These are phyloP conservation scores for Tachina grossa DNA, from an alignment of 2,888 invertebrate genomes.

Conservation along the genomic window DNA sequence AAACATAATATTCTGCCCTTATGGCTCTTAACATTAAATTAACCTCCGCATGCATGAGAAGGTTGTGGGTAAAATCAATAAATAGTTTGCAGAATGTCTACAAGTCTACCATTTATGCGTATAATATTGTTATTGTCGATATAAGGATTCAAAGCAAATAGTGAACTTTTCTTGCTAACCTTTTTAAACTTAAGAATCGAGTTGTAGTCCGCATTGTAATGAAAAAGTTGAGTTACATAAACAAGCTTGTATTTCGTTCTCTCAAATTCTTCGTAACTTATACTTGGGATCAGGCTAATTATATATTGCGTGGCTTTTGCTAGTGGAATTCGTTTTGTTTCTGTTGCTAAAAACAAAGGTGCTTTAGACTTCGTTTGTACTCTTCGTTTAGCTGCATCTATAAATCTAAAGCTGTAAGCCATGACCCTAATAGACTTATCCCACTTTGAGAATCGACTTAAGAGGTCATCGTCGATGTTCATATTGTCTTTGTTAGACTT, in stretches of 20 bases:
- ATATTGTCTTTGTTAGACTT: no score
- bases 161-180: constrained; percentile 6
- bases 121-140: constrained; percentile 43
- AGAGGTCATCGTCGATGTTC: background rate
- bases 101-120: constrained; percentile 42
- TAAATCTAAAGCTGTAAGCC: no score
- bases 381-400: background rate
- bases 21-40: background rate
- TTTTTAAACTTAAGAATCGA: background rate
- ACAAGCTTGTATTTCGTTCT: constrained; percentile 2
- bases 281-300: background rate
- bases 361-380: background rate
- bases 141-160: constrained; percentile 51
- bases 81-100: background rate
- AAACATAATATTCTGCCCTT: background rate
- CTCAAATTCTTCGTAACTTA: background rate
- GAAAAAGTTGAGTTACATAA: background rate
- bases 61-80: constrained; percentile 29
- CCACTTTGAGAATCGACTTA: background rate
- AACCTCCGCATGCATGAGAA: background rate
- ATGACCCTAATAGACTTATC: background rate
- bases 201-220: constrained; percentile 18
- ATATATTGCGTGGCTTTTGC: no score
- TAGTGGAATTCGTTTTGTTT: background rate
- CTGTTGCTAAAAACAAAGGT: background rate